phyloP scores from a whole-genome alignment of 2,113 vertebrate genomes.

The Morone saxatilis region DNA sequence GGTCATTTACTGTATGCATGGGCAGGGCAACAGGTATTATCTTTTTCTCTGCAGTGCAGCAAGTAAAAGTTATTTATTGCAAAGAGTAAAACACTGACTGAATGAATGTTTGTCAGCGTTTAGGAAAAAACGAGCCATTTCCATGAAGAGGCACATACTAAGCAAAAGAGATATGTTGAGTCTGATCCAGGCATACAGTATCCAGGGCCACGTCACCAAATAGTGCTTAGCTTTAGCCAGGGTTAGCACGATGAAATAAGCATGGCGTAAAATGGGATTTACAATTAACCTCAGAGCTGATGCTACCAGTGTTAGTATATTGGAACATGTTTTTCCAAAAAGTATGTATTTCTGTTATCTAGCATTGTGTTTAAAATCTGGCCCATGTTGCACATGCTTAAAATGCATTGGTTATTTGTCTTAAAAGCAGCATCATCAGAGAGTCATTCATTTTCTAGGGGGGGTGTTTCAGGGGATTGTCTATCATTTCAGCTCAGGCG shows the following conservation, averaged over 20 bases:
- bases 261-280: slow-evolving; percentile 46
- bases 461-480: slow-evolving; percentile 64
- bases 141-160: slow-evolving; percentile 35
- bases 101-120: slow-evolving; percentile 24
- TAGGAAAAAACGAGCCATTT: slow-evolving; percentile 25
- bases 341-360: slow-evolving; percentile 52
- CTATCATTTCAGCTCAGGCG: slow-evolving; percentile 72
- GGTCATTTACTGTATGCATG: slow-evolving; percentile 28
- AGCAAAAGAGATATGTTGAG: slow-evolving; percentile 26
- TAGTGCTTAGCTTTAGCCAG: slow-evolving; percentile 52
- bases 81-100: slow-evolving; percentile 31
- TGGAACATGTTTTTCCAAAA: slow-evolving; percentile 39
- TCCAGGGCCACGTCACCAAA: slow-evolving; percentile 28
- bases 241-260: slow-evolving; percentile 49
- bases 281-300: slow-evolving; percentile 58
- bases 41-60: slow-evolving; percentile 41
- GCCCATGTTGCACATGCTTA: slow-evolving; percentile 79
- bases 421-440: slow-evolving; percentile 78
- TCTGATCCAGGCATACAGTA: slow-evolving; percentile 40
- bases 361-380: slow-evolving; percentile 70
- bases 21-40: slow-evolving; percentile 18
- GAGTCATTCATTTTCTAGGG: slow-evolving; percentile 68
- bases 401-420: slow-evolving; percentile 76
- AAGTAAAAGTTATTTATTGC: slow-evolving; percentile 50
- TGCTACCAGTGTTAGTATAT: slow-evolving; percentile 46